Evolutionary conservation across 2,797 vertebrate genomes (phyloP), one percentile per base, ranked within the genome.

Genomic region (Gymnopithys bicolor): DNA sequence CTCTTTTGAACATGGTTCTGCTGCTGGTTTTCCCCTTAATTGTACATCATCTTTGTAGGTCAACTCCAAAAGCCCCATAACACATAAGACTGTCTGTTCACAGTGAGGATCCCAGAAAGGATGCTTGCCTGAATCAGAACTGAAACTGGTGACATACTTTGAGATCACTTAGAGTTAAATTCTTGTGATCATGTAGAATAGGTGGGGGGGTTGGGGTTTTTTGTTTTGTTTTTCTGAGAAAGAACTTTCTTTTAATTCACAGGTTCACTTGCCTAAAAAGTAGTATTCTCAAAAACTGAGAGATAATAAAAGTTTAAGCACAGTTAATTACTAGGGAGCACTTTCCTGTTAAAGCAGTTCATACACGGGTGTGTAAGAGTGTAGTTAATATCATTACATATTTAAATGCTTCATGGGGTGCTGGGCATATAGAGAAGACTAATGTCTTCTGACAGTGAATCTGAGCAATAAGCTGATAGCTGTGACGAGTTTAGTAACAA

Each of bases 31-130:
- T 0, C 17, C 13, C 19, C 25, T 30, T 73, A 49, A 52, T 67
- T 81, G 64, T 79, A 28, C 17, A 5, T 76, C 4, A 17, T 51
- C 10, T 59, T 68, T 51, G 13, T n/a, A 45, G 12, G 9, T 90
- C 67, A 90, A 67, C 35, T 67, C 32, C 39, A 73, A 71, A 70
- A 87, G 46, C 19, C 37, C 17, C 13, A 6, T 69, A 48, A 62
- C 19, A 39, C 5, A 4, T 13, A 8, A 1, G 9, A 43, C 21
- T 68, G 17, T n/a, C 17, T 25, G 7, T 33, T 71, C 2, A 10
- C 67, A 62, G 30, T 0, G 0, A 71, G 53, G 55, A 41, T 75
- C 19, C 37, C 33, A 63, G 22, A 23, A 11, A 5, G 1, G 10
- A 33, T 53, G 19, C 33, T 90, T 90, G 24, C 24, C 53, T 62